These are phyloP conservation scores for Melanotaenia parkinsoni DNA, from an alignment of 2,797 vertebrate genomes.

Conservation along the genomic window DNA sequence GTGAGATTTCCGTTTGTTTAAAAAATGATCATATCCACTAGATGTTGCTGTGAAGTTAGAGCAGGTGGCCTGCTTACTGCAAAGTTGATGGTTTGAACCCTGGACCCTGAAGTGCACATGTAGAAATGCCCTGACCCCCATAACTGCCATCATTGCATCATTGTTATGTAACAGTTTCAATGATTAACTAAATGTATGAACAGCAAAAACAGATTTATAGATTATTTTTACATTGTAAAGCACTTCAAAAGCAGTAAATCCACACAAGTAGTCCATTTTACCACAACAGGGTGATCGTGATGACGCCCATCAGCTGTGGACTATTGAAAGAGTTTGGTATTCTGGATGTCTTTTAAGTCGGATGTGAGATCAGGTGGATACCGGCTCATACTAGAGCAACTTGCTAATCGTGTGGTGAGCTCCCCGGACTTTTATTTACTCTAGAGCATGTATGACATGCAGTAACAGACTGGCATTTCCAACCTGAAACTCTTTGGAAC, in stretches of 20 bases:
- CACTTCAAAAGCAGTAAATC: neutral
- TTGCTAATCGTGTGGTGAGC: neutral
- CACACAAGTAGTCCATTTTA: neutral
- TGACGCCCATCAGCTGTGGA: too few species aligned
- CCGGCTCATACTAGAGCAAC: too few species aligned
- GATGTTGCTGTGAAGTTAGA: too few species aligned
- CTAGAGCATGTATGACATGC: neutral
- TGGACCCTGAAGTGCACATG: neutral
- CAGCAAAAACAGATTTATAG: neutral
- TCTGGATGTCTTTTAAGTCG: too few species aligned
- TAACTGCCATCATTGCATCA: neutral
- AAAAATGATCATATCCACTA: too few species aligned
- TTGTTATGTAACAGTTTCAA: neutral
- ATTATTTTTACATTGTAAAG: neutral
- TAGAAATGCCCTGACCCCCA: neutral
- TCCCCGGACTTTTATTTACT: neutral
- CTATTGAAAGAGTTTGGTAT: neutral
- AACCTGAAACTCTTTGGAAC: too few species aligned
- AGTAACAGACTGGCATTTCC: too few species aligned
- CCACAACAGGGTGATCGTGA: too few species aligned
- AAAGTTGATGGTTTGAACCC: neutral
- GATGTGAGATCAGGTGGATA: too few species aligned
- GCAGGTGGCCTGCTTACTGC: too few species aligned
- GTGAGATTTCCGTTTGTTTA: too few species aligned
- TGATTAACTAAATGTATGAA: neutral